phyloP scores from a whole-genome alignment of 2,113 vertebrate genomes.

The Motacilla alba region DNA sequence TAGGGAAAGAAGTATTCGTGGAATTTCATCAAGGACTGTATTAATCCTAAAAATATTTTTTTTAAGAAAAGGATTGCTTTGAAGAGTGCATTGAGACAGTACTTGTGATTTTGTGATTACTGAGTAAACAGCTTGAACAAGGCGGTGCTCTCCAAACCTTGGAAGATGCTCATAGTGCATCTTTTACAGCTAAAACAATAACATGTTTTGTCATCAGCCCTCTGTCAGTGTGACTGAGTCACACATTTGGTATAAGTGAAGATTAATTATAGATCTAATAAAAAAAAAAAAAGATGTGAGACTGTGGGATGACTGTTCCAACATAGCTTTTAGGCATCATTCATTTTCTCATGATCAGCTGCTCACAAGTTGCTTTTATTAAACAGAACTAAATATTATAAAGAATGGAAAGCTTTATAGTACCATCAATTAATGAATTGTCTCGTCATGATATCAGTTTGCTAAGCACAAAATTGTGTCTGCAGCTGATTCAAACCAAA shows the following conservation, averaged over 20 bases:
- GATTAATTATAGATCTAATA: conserved; percentile 49
- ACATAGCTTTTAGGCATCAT: conserved; percentile 45
- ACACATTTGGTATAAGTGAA: conserved; percentile 25
- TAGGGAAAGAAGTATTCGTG: not conserved
- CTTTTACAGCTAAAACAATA: conserved; percentile 41
- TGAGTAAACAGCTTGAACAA: conserved; percentile 23
- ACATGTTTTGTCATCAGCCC: conserved; percentile 49
- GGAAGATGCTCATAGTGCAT: not conserved
- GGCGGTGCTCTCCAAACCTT: not conserved
- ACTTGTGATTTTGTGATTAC: conserved; percentile 6
- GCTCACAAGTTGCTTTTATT: conserved; percentile 7
- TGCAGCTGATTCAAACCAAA: not conserved
- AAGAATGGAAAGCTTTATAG: not conserved
- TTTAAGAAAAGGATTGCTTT: not conserved
- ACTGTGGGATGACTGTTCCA: conserved; percentile 36
- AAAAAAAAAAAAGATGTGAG: conserved; percentile 7
- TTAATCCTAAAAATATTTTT: not conserved
- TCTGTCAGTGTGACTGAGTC: conserved; percentile 53
- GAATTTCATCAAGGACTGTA: not conserved
- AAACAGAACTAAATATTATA: conserved; percentile 1
- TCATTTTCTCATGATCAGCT: conserved; percentile 35
- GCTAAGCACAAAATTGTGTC: not conserved
- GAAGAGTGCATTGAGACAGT: not conserved
- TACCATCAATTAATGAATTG: not conserved
- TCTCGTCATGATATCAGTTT: not conserved